phyloP scores from a whole-genome alignment of 2,888 invertebrate genomes.

The Zaprionus lineosus region DNA sequence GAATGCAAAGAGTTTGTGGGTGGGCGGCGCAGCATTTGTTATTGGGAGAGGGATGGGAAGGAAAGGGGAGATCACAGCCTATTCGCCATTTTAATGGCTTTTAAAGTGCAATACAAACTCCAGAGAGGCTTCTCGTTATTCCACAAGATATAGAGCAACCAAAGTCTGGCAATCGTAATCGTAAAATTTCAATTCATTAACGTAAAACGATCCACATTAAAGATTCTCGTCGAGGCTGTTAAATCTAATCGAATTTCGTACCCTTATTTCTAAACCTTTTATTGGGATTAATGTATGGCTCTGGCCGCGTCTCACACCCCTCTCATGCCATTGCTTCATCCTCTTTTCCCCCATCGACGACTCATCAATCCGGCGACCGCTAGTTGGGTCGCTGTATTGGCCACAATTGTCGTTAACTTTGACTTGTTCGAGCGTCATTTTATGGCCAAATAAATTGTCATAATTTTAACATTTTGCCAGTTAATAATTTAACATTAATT shows the following conservation, averaged over 20 bases:
- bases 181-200: not conserved
- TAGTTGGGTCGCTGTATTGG: not conserved
- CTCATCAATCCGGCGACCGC: not conserved
- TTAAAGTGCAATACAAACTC: constrained; percentile 58
- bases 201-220: not conserved
- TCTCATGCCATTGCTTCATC: no score
- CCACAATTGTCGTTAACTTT: constrained; percentile 32
- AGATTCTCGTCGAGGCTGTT: not conserved
- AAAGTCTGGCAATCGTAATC: not conserved
- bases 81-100: constrained; percentile 73
- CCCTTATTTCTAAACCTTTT: no score
- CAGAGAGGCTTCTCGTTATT: no score
- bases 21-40: no score
- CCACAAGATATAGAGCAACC: no score
- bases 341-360: no score
- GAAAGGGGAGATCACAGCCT: constrained; percentile 32
- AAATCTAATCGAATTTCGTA: no score
- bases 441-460: constrained; percentile 49
- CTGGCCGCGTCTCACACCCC: no score
- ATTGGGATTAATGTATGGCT: no score
- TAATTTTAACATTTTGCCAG: constrained; percentile 58
- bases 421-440: constrained; percentile 19
- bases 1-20: no score
- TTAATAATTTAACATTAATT: constrained; percentile 70
- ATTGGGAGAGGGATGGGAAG: no score